Base-by-base conservation (phyloP, 2,888 invertebrate species). In the Eupithecia abbreviata region DNA sequence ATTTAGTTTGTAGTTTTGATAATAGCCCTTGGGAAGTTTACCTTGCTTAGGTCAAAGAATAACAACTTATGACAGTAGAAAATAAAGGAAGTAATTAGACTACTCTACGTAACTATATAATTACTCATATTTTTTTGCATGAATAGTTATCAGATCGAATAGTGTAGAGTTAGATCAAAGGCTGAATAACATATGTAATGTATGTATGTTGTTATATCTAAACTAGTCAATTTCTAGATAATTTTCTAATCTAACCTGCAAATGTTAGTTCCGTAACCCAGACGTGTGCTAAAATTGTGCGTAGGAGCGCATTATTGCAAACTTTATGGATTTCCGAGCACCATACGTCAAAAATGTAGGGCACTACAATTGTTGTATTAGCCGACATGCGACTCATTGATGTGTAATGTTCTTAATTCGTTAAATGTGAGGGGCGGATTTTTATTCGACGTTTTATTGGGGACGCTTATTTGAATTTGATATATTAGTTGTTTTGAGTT, bases 251-350 rank as follows among this genome's bases (percentile, higher is more conserved):
- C 4, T 18, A 2, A 18, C 58, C 18, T 3, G 58, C 12, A 15
- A 15, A 5, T 12, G 13, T 42, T 18, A 58, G 49, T 77, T 77
- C 75, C 75, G 74, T 71, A 73, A 69, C 67, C 67, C 41, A 65
- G 74, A 69, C 47, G 47, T 75, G 42, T 77, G 81, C 79, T 74
- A 77, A 82, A 82, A 77, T 73, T 70, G 72, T 47, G 79, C 80
- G 82, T 82, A 77, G 81, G 81, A 41, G 76, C 72, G 18, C 30
- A 76, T 79, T 80, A 82, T 81, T 81, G 82, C 79, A 77, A 81
- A 82, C 79, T 81, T 81, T 82, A 82, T 81, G 75, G 79, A 79
- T 80, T 80, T 80, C 65, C 72, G 73, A 13, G 74, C 71, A 69
- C 71, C 68, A 77, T 77, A 62, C 62, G 62, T 62, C 30, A 62